These are phyloP conservation scores for Nannospalax galili DNA, from an alignment of 2,113 vertebrate species.

Conservation along the genomic window DNA sequence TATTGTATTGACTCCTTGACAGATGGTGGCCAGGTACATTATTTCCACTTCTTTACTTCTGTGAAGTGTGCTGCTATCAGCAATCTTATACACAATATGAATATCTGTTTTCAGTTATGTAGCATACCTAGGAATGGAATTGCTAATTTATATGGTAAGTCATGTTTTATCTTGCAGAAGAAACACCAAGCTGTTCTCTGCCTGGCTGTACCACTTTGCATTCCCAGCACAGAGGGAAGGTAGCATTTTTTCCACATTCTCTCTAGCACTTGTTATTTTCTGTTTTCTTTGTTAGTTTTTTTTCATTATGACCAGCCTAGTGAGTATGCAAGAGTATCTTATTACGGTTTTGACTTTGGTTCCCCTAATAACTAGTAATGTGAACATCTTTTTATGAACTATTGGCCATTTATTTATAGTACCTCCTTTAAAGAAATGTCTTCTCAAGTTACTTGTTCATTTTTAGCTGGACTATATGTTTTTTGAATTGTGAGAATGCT, in stretches of 20 bases:
- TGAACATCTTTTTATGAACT: not conserved
- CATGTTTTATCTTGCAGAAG: not conserved
- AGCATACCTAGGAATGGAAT: not conserved
- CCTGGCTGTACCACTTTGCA: not conserved
- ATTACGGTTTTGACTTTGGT: not conserved
- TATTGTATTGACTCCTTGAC: not conserved
- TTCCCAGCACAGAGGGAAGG: not conserved
- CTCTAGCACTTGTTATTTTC: not conserved
- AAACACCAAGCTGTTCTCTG: not conserved
- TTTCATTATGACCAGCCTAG: not conserved
- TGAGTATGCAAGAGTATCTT: not conserved
- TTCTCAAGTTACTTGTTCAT: not conserved
- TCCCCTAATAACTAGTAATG: not conserved
- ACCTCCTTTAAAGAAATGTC: constrained; percentile 8
- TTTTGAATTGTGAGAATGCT: not conserved
- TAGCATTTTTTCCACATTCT: not conserved
- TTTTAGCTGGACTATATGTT: not conserved
- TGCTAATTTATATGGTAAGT: not conserved
- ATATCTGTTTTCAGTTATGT: not conserved
- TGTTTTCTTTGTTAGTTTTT: not conserved
- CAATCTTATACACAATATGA: not conserved
- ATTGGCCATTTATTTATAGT: not conserved
- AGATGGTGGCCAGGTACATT: not conserved
- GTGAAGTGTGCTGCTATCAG: not conserved
- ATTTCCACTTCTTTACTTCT: not conserved